A percentile compares a stretch with the other conserved stretches of the same genome.
These are phyloP conservation scores for Rhamnusium bicolor DNA, from an alignment of 2,888 invertebrate species.

Conservation along the genomic window DNA sequence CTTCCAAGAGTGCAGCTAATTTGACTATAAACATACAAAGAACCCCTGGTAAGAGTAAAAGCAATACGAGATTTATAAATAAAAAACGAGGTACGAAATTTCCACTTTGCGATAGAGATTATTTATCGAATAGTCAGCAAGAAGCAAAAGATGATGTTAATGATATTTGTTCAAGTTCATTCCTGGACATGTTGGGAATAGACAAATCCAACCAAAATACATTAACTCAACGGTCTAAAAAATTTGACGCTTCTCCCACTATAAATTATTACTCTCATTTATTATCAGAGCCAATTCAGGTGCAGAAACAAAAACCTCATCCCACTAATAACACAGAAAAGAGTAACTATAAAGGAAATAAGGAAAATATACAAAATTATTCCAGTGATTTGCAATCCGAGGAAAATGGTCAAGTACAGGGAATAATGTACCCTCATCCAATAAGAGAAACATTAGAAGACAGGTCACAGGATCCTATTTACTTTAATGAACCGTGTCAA, in stretches of 20 bases:
- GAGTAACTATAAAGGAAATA: background rate
- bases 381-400: background rate
- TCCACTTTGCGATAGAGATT: constrained; percentile 44
- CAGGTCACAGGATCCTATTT: background rate
- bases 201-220: background rate
- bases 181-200: constrained; percentile 24
- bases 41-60: background rate
- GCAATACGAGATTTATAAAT: background rate
- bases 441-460: too few relatives aligned
- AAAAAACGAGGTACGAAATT: constrained; percentile 21
- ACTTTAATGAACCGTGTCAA: background rate
- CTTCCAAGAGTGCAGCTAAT: constrained; percentile 29
- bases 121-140: background rate
- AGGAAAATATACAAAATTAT: background rate
- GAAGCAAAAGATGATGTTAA: constrained; percentile 19
- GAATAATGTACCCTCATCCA: too few relatives aligned
- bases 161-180: constrained; percentile 32
- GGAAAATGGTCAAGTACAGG: background rate
- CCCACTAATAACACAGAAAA: background rate
- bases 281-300: background rate
- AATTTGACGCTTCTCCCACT: background rate
- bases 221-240: background rate
- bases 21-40: constrained; percentile 31
- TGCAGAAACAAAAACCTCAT: background rate
- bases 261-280: constrained; percentile 26